phyloP scores from a whole-genome alignment of 2,797 vertebrate genomes.

The Orestias chungarensis region DNA sequence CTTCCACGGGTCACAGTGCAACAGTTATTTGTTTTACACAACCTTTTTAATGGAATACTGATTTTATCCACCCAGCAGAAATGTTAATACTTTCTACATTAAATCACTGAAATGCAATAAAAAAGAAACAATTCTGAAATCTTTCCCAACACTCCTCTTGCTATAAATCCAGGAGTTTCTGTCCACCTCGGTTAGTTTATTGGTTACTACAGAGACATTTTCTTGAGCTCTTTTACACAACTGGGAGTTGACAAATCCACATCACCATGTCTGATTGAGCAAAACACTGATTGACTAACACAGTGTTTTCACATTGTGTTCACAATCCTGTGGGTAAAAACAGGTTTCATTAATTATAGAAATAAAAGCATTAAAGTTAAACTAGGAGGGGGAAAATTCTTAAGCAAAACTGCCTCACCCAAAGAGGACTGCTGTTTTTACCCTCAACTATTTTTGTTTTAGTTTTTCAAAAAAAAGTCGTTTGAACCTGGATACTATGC shows the following conservation, averaged over 20 bases:
- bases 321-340: neutral
- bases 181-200: conserved; percentile 32
- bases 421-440: neutral
- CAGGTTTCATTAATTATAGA: neutral
- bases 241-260: conserved; percentile 30
- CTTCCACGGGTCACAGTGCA: conserved; percentile 14
- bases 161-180: conserved; percentile 47
- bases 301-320: conserved; percentile 7
- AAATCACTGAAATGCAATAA: conserved; percentile 48
- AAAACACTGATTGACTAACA: conserved; percentile 15
- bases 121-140: conserved; percentile 50
- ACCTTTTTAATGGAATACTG: conserved; percentile 29
- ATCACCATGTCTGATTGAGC: conserved; percentile 14
- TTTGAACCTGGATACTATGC: neutral
- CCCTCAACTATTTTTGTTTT: neutral
- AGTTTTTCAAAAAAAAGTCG: neutral
- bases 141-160: conserved; percentile 37
- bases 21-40: conserved; percentile 44
- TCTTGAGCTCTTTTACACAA: conserved; percentile 28
- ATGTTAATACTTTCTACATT: conserved; percentile 39
- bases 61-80: conserved; percentile 42
- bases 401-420: neutral
- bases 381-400: neutral
- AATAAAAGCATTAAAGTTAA: conserved; percentile 6
- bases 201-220: conserved; percentile 34